phyloP scores from a whole-genome alignment of 2,888 invertebrate species.

The Syrphus vitripennis region DNA sequence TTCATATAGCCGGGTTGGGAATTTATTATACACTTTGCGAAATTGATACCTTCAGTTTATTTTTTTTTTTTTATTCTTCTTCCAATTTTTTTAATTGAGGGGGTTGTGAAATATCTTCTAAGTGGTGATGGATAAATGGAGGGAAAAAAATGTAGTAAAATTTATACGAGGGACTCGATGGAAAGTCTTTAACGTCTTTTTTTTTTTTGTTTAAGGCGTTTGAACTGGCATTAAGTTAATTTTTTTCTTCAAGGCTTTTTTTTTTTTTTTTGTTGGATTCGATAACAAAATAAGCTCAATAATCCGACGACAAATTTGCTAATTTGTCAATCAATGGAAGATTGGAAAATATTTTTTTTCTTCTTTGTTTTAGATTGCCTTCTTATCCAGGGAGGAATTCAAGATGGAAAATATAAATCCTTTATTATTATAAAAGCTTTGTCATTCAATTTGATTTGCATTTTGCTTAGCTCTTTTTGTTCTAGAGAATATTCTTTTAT shows the following conservation, averaged over 20 bases:
- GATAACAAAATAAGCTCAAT: background rate
- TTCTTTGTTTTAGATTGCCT: background rate
- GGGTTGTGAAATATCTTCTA: background rate
- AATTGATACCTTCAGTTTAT: conserved; percentile 7
- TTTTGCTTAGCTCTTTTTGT: background rate
- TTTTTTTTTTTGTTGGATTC: background rate
- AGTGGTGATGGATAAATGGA: background rate
- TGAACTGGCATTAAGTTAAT: background rate
- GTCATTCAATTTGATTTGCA: background rate
- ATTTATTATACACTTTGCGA: conserved; percentile 32
- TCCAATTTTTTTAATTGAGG: background rate
- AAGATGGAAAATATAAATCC: background rate
- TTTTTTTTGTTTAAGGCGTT: background rate
- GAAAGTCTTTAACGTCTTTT: background rate
- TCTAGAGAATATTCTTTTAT: background rate
- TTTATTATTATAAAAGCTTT: background rate
- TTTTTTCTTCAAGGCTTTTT: background rate
- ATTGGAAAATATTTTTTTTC: background rate
- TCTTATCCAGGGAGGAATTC: background rate
- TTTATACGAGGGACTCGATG: background rate
- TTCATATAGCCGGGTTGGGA: background rate
- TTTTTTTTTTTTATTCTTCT: background rate
- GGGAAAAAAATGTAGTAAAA: background rate
- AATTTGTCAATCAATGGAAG: background rate
- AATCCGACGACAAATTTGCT: background rate